Conservation (phyloP, 2,888 invertebrate genomes). For the Cetonia aurata region DNA sequence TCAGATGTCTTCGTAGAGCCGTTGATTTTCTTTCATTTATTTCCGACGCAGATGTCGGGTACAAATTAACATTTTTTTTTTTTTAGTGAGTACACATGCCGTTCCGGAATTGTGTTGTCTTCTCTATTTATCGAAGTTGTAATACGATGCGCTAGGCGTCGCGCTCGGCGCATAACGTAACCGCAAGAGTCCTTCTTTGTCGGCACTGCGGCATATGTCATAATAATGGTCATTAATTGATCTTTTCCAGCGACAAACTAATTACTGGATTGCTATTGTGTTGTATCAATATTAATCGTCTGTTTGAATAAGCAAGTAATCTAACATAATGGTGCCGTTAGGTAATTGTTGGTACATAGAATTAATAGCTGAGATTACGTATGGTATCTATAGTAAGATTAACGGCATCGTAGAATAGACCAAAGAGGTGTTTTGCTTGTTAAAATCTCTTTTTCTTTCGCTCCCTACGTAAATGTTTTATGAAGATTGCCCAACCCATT, state of each 20-base stretch:
- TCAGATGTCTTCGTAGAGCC: slow-evolving; percentile 1
- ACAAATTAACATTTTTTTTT: slow-evolving; percentile 5
- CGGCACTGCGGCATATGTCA: slow-evolving; percentile 9
- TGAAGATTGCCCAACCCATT: slow-evolving; percentile 42
- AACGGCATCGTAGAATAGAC: too few relatives aligned
- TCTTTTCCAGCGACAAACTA: slow-evolving; percentile 24
- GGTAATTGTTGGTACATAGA: too few relatives aligned
- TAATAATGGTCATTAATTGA: slow-evolving; percentile 20
- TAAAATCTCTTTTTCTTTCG: neutral
- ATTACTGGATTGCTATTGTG: slow-evolving; percentile 25
- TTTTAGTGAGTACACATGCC: neutral
- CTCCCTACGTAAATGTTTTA: too few relatives aligned
- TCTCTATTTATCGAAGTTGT: slow-evolving; percentile 16
- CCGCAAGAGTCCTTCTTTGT: slow-evolving; percentile 14
- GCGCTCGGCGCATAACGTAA: slow-evolving; percentile 1
- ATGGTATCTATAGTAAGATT: too few relatives aligned
- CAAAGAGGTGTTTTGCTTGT: too few relatives aligned
- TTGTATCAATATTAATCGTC: too few relatives aligned
- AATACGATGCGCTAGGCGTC: slow-evolving; percentile 24
- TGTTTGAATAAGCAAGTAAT: too few relatives aligned
- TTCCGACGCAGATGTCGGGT: slow-evolving; percentile 13
- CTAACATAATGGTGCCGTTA: too few relatives aligned
- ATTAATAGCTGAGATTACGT: too few relatives aligned
- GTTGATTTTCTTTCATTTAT: neutral
- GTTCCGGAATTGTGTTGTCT: slow-evolving; percentile 26